Percentiles rank a stretch among this genome's conserved stretches.
Conservation (phyloP, 2,888 invertebrate genomes). For the Junonia oenone region DNA sequence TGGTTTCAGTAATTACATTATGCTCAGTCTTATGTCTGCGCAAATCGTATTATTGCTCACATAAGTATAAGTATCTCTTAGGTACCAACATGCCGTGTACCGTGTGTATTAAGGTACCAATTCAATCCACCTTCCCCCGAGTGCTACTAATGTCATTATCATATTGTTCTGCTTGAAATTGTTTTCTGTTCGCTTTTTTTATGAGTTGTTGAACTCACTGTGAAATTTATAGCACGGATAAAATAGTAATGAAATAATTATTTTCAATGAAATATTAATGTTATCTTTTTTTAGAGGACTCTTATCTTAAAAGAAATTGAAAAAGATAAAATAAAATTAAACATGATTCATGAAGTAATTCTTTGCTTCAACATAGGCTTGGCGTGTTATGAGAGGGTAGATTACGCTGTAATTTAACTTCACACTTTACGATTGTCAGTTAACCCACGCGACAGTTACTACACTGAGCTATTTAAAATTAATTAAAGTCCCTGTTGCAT, state of each 20-base stretch:
- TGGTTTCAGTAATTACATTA: neutral
- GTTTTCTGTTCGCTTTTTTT: neutral
- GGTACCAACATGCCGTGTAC: slow-evolving; percentile 2
- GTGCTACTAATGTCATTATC: neutral
- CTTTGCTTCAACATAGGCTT: neutral
- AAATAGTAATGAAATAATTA: no score
- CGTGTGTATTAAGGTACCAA: no score
- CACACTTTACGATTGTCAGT: neutral
- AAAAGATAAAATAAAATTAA: no score
- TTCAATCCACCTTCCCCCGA: slow-evolving; percentile 10
- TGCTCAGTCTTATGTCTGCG: neutral
- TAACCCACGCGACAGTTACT: neutral
- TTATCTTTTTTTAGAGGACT: no score
- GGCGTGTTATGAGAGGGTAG: neutral
- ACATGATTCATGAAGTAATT: neutral
- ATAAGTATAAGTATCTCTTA: neutral
- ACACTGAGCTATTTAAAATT: neutral
- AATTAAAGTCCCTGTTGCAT: neutral
- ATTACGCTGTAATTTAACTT: neutral
- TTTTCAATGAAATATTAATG: no score
- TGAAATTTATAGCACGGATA: no score
- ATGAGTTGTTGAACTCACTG: neutral
- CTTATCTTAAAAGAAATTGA: no score
- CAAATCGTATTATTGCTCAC: neutral
- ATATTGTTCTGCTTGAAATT: neutral